Percentiles rank a stretch among this genome's conserved stretches.
Conservation (phyloP, 30 jellyfish, hydroid and myxozoan species). For the Aurelia aurita complex sp. Pacific region DNA sequence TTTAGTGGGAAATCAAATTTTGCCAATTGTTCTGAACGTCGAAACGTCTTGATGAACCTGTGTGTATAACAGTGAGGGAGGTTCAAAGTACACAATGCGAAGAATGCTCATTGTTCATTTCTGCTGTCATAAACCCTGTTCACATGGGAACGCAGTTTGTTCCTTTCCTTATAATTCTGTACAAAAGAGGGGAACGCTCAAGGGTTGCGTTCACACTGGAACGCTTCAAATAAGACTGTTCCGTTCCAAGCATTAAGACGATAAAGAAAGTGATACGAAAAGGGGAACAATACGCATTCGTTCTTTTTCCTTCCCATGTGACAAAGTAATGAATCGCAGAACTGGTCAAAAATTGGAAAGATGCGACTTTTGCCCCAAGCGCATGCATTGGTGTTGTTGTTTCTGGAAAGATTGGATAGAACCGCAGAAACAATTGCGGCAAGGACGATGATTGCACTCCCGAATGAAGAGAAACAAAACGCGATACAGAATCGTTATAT, state of each 20-base stretch:
- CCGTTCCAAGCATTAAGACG: constrained; percentile 10
- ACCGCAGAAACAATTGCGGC: no score
- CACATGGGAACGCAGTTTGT: not conserved
- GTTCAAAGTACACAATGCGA: no score
- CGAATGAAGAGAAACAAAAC: no score
- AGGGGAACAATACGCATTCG: constrained; percentile 6
- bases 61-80: no score
- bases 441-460: no score
- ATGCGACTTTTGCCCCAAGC: not conserved
- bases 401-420: not conserved
- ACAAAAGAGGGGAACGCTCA: constrained; percentile 7
- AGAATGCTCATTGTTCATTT: no score
- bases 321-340: not conserved
- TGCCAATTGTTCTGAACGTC: no score
- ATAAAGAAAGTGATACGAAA: not conserved
- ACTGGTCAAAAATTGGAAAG: constrained; percentile 2
- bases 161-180: not conserved
- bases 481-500: not conserved
- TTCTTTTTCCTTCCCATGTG: constrained; percentile 16
- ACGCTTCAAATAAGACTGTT: constrained; percentile 8
- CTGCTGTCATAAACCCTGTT: not conserved
- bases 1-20: no score
- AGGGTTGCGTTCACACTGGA: constrained; percentile 3
- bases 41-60: no score
- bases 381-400: constrained; percentile 26